Evolutionary conservation across 2,113 vertebrate species (phyloP), one percentile per base, ranked within the genome.

Genomic region (Potamarius usumacintae): DNA sequence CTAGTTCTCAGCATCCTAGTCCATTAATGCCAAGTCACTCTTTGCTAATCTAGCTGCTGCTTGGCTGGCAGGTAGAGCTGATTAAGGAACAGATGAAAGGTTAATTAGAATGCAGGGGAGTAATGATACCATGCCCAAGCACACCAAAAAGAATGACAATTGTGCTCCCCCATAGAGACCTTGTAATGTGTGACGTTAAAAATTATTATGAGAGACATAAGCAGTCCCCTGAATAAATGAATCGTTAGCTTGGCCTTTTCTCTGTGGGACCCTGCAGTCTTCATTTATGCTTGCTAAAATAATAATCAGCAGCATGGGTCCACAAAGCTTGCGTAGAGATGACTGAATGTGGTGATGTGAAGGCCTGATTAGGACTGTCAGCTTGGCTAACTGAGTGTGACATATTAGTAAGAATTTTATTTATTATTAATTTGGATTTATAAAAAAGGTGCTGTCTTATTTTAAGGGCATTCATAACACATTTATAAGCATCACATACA

Each of bases 201-300:
- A 94, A 94, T 94, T 91, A 95, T 95, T 92, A 94, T 91, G 84
- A 91, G 90, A 92, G 89, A 93, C 91, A 82, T 91, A 91, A 92
- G 92, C 88, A 89, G 89, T 82, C 89, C 77, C 89, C 88, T 91
- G 79, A 90, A 88, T 82, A 92, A 93, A 94, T 92, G 30, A 93
- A 89, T 90, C 84, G 48, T 82, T 90, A 86, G 74, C 87, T 87
- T 83, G 84, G 84, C 83, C 67, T 88, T 88, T 86, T 48, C 77
- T 87, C 65, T 0, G 12, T 25, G 67, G 85, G 83, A 50, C 25
- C 52, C 53, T 80, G 86, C 48, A 82, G 74, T 71, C 20, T 80
- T 89, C 84, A 81, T 76, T 85, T 89, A 81, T 84, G 63, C 57
- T 77, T 30, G 34, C 86, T 88, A 77, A 42, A 89, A 72, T 69